A percentile compares a stretch with the other conserved stretches of the same genome.
phyloP scores from a whole-genome alignment of 2,113 vertebrate species.

The Gopherus evgoodei region DNA sequence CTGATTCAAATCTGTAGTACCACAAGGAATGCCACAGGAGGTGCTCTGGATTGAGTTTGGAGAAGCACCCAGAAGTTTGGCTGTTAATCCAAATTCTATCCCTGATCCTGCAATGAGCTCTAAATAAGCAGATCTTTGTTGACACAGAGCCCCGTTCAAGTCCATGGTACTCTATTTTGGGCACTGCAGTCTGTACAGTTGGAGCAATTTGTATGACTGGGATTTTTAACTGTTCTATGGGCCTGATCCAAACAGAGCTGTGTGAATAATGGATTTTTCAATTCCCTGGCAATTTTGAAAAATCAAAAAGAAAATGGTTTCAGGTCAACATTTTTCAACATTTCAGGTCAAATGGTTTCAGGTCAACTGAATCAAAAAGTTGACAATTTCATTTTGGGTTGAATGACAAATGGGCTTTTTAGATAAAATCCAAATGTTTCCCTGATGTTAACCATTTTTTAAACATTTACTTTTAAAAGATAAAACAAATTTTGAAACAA shows the following conservation, averaged over 20 bases:
- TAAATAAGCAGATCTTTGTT: not conserved
- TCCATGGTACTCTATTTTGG: not conserved
- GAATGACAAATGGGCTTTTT: not conserved
- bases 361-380: too few relatives aligned
- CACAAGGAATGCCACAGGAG: slow-evolving; percentile 51
- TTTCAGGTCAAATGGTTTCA: not conserved
- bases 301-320: not conserved
- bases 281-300: not conserved
- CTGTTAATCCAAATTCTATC: slow-evolving; percentile 16
- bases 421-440: not conserved
- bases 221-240: slow-evolving; percentile 3
- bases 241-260: not conserved
- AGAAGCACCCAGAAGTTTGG: slow-evolving; percentile 48
- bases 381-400: not conserved
- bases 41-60: slow-evolving; percentile 46
- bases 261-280: not conserved
- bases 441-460: not conserved
- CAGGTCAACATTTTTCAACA: too few relatives aligned
- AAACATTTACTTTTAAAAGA: not conserved
- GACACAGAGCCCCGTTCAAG: not conserved
- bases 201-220: not conserved
- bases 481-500: not conserved
- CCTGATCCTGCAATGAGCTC: not conserved
- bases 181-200: not conserved
- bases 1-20: slow-evolving; percentile 60